Evolutionary conservation across 1,140 invertebrate genomes (phyloP).

Genomic region (Sarcophaga bullata): DNA sequence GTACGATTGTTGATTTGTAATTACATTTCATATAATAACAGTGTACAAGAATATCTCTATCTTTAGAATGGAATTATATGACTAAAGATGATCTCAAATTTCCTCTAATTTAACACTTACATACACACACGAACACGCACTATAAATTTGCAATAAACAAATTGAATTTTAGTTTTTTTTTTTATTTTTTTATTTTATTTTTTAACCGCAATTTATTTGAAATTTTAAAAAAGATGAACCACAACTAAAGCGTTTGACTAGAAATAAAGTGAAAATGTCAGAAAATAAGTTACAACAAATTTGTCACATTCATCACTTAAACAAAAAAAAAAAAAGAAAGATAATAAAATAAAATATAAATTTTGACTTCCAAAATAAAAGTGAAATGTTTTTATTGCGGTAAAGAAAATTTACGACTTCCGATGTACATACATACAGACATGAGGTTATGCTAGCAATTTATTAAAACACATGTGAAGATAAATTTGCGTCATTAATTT

Average conservation of each 20-base stretch:
- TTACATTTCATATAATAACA: not conserved
- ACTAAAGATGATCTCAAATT: slow-evolving; percentile 13
- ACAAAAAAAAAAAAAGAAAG: too few relatives aligned
- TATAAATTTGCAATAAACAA: not conserved
- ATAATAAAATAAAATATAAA: too few relatives aligned
- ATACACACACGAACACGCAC: not conserved
- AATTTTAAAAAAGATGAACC: not conserved
- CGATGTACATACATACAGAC: not conserved
- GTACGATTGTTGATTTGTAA: too few relatives aligned
- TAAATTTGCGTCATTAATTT: too few relatives aligned
- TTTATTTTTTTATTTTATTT: too few relatives aligned
- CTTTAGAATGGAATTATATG: not conserved
- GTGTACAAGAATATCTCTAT: not conserved
- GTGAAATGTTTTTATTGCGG: not conserved
- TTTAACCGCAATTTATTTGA: not conserved
- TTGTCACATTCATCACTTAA: not conserved
- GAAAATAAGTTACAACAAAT: not conserved
- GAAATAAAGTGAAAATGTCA: not conserved
- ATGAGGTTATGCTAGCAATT: too few relatives aligned
- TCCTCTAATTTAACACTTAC: not conserved
- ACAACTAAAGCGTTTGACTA: not conserved
- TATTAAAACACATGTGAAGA: too few relatives aligned
- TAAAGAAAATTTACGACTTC: not conserved
- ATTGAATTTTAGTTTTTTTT: too few relatives aligned
- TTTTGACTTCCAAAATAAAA: not conserved